These are phyloP conservation scores for Brachionus sp. DNA, from an alignment of 1,140 invertebrate genomes.

Conservation along the genomic window DNA sequence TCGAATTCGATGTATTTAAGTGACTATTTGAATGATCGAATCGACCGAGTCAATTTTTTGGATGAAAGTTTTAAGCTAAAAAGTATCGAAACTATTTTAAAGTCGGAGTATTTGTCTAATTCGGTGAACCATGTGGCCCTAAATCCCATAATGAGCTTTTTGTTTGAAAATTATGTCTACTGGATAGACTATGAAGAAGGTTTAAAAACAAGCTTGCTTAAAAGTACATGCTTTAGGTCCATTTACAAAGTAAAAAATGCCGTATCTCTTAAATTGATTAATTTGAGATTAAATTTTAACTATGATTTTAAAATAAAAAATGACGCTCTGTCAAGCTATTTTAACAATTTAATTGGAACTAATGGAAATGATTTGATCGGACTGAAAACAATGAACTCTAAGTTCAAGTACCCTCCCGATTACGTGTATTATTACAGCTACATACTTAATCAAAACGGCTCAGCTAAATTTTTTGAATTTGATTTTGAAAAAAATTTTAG, in stretches of 20 bases:
- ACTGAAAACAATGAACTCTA: neutral
- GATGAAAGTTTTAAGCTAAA: neutral
- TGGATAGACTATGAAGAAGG: conserved; percentile 45
- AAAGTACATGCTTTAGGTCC: conserved; percentile 33
- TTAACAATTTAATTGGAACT: neutral
- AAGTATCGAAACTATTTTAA: conserved; percentile 20
- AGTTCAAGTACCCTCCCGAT: conserved; percentile 26
- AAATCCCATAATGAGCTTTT: conserved; percentile 40
- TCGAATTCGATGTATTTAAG: neutral
- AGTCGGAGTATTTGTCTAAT: conserved; percentile 39
- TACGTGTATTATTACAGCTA: conserved; percentile 30
- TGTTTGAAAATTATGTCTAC: conserved; percentile 19
- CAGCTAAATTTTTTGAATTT: neutral
- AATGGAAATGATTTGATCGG: conserved; percentile 18
- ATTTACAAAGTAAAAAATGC: conserved; percentile 34
- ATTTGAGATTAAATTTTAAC: neutral
- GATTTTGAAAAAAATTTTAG: conserved; percentile 22
- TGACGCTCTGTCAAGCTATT: neutral
- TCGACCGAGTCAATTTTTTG: conserved; percentile 4
- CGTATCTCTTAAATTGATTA: conserved; percentile 21
- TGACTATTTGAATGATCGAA: conserved; percentile 40
- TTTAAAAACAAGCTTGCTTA: conserved; percentile 35
- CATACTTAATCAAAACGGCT: conserved; percentile 22
- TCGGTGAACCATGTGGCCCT: conserved; percentile 18
- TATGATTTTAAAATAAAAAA: neutral